Conservation (phyloP, 2,888 invertebrate species). For the Theretra japonica region DNA sequence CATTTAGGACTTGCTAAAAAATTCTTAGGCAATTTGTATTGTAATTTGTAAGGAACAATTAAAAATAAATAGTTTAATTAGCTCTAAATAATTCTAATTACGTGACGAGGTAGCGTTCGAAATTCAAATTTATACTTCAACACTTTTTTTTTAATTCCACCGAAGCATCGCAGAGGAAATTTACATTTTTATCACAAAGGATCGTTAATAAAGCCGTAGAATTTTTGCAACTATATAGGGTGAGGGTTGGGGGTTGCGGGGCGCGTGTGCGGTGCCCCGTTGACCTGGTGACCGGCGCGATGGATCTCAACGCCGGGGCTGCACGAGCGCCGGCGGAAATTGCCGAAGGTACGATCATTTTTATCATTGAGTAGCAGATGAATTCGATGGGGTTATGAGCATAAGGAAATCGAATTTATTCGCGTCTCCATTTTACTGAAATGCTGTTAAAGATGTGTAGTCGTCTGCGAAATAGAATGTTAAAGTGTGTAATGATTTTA, state of each 20-base stretch:
- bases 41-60: not conserved
- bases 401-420: not conserved
- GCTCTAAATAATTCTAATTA: not conserved
- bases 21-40: too few relatives aligned
- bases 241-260: conserved; percentile 27
- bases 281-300: conserved; percentile 49
- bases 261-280: conserved; percentile 55
- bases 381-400: not conserved
- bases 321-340: conserved; percentile 28
- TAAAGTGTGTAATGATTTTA: not conserved
- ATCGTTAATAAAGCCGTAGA: conserved; percentile 12
- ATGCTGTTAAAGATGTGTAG: too few relatives aligned
- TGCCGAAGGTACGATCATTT: conserved; percentile 22
- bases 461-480: too few relatives aligned
- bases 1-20: too few relatives aligned
- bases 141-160: not conserved
- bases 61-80: not conserved
- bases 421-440: not conserved
- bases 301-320: conserved; percentile 34
- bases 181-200: conserved; percentile 18
- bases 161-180: not conserved
- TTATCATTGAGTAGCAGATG: conserved; percentile 7
- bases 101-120: not conserved
- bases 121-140: not conserved
- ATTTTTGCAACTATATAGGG: conserved; percentile 38